phyloP scores from a whole-genome alignment of 2,797 vertebrate genomes.

The Chanos chanos region DNA sequence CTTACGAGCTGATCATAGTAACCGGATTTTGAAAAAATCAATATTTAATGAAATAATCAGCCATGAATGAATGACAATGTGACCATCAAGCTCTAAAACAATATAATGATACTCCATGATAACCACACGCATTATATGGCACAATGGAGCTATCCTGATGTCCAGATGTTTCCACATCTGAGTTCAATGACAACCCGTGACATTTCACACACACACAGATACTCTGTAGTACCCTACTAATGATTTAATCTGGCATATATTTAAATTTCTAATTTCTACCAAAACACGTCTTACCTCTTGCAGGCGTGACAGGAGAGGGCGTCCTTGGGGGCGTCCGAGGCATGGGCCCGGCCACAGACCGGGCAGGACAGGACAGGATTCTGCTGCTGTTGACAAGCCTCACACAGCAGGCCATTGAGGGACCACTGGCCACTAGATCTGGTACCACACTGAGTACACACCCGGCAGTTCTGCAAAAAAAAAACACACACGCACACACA shows the following conservation, averaged over 20 bases:
- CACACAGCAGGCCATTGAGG: conserved; percentile 86
- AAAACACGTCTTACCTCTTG: conserved; percentile 80
- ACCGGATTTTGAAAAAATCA: too few relatives aligned
- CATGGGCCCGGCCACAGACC: conserved; percentile 78
- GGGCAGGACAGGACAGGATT: conserved; percentile 78
- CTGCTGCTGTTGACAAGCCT: conserved; percentile 83
- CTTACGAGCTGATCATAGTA: too few relatives aligned
- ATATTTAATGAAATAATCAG: too few relatives aligned
- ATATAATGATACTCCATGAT: too few relatives aligned
- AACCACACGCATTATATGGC: too few relatives aligned
- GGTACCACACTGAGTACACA: conserved; percentile 85
- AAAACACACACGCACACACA: neutral
- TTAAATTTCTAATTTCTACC: neutral
- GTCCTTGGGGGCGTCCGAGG: conserved; percentile 75
- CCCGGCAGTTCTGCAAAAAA: conserved; percentile 82
- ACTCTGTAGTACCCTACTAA: too few relatives aligned
- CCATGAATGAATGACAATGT: too few relatives aligned
- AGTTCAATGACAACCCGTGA: too few relatives aligned
- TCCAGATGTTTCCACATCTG: too few relatives aligned
- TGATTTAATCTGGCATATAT: neutral
- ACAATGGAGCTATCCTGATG: too few relatives aligned
- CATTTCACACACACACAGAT: too few relatives aligned
- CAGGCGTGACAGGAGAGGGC: conserved; percentile 82
- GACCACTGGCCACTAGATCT: conserved; percentile 86
- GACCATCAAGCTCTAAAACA: too few relatives aligned